Evolutionary conservation across 64 coral and sea anemone species (phyloP).

Genomic region (Dendronephthya gigantea): DNA sequence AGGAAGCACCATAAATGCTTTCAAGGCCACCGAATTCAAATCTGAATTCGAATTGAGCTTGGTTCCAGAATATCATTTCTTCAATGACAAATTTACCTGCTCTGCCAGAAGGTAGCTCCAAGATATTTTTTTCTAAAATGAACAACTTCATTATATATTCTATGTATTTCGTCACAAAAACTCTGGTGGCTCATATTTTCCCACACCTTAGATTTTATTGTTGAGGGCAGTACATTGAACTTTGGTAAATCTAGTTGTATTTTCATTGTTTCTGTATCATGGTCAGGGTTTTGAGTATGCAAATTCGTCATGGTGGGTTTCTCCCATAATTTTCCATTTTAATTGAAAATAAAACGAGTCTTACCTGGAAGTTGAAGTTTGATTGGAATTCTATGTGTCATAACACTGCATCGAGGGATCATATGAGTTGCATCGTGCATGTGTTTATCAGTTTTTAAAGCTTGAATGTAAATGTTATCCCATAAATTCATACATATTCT

Average conservation of each 20-base stretch:
- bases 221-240: neutral
- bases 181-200: conserved; percentile 1
- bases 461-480: too few species aligned
- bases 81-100: conserved; percentile 16
- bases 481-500: too few species aligned
- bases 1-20: conserved; percentile 57
- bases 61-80: conserved; percentile 29
- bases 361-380: too few species aligned
- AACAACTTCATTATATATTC: conserved; percentile 14
- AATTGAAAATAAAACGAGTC: too few species aligned
- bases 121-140: conserved; percentile 35
- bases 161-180: conserved; percentile 9
- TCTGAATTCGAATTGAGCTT: too few species aligned
- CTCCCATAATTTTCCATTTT: too few species aligned
- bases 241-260: neutral
- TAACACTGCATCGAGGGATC: too few species aligned
- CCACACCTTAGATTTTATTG: neutral
- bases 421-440: too few species aligned
- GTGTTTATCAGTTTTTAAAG: too few species aligned
- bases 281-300: conserved; percentile 42
- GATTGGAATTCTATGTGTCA: too few species aligned
- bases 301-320: too few species aligned
- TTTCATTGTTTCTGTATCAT: conserved; percentile 18
- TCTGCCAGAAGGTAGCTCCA: conserved; percentile 26
- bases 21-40: conserved; percentile 43